Percentiles rank a stretch among this genome's conserved stretches.
Evolutionary conservation across 2,113 vertebrate species (phyloP).

Genomic region (Dolichallabes microphthalmus): DNA sequence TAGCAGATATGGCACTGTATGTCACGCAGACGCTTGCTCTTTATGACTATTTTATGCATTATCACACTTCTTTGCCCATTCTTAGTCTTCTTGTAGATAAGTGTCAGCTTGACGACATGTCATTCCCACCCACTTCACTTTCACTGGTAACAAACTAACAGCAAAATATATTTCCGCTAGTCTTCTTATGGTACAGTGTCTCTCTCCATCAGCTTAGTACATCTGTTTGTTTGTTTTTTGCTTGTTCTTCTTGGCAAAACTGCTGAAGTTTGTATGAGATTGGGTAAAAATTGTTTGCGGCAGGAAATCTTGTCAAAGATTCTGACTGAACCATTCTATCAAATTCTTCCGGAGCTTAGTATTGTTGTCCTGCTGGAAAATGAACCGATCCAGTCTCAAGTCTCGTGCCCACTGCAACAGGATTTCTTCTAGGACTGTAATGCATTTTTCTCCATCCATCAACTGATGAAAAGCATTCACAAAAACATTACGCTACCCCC

Average conservation of each 20-base stretch:
- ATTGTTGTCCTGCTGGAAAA: background rate
- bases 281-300: background rate
- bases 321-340: background rate
- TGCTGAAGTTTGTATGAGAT: background rate
- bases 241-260: background rate
- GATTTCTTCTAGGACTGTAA: background rate
- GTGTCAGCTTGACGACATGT: background rate
- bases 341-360: background rate
- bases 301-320: background rate
- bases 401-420: background rate
- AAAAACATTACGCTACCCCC: background rate
- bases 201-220: background rate
- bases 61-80: background rate
- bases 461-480: background rate
- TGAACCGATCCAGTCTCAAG: background rate
- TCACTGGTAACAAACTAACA: background rate
- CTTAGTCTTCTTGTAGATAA: background rate
- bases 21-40: constrained; percentile 8
- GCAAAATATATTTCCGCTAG: background rate
- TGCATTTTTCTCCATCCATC: background rate
- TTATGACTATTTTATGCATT: background rate
- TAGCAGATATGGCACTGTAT: constrained; percentile 17
- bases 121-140: background rate
- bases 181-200: no score
- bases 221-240: background rate